Conservation (phyloP, 2,888 invertebrate species). For the Psylliodes chrysocephalus region DNA sequence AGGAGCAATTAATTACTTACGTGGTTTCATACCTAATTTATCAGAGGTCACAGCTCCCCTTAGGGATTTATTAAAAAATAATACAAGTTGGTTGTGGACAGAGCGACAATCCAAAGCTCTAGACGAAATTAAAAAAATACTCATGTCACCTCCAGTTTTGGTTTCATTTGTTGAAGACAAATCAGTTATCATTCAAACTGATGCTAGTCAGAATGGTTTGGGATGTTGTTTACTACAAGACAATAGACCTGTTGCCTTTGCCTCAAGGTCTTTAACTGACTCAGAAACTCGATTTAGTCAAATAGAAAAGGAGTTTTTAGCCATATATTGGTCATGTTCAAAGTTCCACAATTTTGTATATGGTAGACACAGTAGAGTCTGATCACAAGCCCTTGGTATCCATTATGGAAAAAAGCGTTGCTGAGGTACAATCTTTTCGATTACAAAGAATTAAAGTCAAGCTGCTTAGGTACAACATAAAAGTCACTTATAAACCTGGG, state of each 20-base stretch:
- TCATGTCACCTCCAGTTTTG: neutral
- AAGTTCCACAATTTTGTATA: conserved; percentile 56
- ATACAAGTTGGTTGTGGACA: no score
- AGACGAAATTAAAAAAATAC: neutral
- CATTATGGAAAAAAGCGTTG: conserved; percentile 39
- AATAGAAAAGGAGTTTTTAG: conserved; percentile 51
- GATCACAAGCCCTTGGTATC: conserved; percentile 53
- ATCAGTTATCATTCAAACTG: no score
- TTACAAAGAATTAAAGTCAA: conserved; percentile 43
- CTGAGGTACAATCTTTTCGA: conserved; percentile 17
- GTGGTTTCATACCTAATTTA: conserved; percentile 36
- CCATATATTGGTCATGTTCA: conserved; percentile 50
- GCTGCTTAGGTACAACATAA: conserved; percentile 43
- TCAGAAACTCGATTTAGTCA: conserved; percentile 51
- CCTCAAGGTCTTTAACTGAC: conserved; percentile 49
- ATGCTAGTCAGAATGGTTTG: neutral
- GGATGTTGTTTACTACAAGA: conserved; percentile 4
- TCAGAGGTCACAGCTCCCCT: conserved; percentile 25
- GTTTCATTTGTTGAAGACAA: neutral
- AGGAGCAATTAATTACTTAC: conserved; percentile 36
- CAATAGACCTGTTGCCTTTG: conserved; percentile 45
- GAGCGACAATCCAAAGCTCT: neutral
- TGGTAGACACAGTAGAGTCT: conserved; percentile 48
- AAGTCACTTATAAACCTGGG: conserved; percentile 44
- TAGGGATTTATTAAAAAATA: conserved; percentile 27